These are phyloP conservation scores for Drosophila asahinai DNA, from an alignment of 1,140 invertebrate genomes.

Conservation along the genomic window DNA sequence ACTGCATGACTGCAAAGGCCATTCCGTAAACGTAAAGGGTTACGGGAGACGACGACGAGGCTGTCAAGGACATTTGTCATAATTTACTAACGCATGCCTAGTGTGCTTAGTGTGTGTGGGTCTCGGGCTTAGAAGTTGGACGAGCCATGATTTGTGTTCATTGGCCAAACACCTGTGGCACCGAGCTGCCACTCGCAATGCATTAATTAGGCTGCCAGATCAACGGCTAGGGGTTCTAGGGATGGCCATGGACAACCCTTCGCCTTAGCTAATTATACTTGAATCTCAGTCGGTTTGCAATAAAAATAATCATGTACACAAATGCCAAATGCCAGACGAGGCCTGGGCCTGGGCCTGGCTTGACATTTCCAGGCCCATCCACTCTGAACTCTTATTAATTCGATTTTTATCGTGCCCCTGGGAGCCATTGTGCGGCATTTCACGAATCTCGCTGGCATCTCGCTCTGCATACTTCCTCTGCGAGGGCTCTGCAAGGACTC, in stretches of 20 bases:
- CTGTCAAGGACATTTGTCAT: slow-evolving; percentile 85
- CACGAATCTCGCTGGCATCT: slow-evolving; percentile 73
- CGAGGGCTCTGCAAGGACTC: slow-evolving; percentile 8
- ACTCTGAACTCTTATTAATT: slow-evolving; percentile 84
- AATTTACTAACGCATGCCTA: slow-evolving; percentile 70
- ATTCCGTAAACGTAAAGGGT: slow-evolving; percentile 50
- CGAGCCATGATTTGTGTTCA: slow-evolving; percentile 64
- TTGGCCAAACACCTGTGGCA: slow-evolving; percentile 81
- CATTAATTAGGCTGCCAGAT: slow-evolving; percentile 67
- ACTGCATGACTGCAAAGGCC: not conserved
- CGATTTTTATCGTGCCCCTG: slow-evolving; percentile 84
- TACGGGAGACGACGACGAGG: slow-evolving; percentile 21
- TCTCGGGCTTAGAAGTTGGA: not conserved
- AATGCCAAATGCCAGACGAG: slow-evolving; percentile 19
- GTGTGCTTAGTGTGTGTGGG: not conserved
- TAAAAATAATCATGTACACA: slow-evolving; percentile 62
- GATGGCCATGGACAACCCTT: slow-evolving; percentile 13
- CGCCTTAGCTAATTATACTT: slow-evolving; percentile 50
- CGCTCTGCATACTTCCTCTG: slow-evolving; percentile 67
- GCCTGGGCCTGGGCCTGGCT: slow-evolving; percentile 8
- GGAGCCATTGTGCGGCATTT: slow-evolving; percentile 84
- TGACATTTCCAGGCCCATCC: slow-evolving; percentile 72
- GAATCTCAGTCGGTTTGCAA: slow-evolving; percentile 51
- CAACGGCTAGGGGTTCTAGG: not conserved
- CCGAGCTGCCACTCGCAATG: slow-evolving; percentile 48